Evolutionary conservation across 2,113 vertebrate genomes (phyloP).

Genomic region (Marcusenius ussheri): DNA sequence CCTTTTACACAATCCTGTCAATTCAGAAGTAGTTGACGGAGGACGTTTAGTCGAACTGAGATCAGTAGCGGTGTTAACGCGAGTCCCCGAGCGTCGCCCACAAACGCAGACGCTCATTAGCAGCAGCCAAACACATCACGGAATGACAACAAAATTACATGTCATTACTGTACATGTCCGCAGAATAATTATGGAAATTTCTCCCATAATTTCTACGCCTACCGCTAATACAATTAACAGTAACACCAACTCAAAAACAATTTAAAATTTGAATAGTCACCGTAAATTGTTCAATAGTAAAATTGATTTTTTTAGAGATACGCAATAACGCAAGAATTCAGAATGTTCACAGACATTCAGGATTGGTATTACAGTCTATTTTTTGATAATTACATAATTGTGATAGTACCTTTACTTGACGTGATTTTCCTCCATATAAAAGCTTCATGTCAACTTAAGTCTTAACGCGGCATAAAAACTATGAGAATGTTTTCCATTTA

Average conservation of each 20-base stretch:
- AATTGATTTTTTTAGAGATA: background rate
- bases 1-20: background rate
- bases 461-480: background rate
- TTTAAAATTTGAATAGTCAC: background rate
- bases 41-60: background rate
- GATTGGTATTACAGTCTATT: background rate
- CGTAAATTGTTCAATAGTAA: background rate
- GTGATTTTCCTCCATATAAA: background rate
- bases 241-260: background rate
- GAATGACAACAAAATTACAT: background rate
- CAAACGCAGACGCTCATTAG: background rate
- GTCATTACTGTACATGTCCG: slow-evolving; percentile 9
- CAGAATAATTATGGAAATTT: slow-evolving; percentile 4
- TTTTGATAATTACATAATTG: background rate
- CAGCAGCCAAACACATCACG: background rate
- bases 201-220: background rate
- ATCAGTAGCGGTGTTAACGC: background rate
- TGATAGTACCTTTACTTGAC: background rate
- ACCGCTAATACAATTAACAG: background rate
- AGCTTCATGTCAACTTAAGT: background rate
- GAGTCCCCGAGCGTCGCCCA: background rate
- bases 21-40: background rate
- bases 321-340: background rate
- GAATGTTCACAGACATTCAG: background rate
- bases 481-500: background rate